Evolutionary conservation across 2,113 vertebrate genomes (phyloP), one percentile per base, ranked within the genome.

Genomic region (Lepisosteus oculatus): DNA sequence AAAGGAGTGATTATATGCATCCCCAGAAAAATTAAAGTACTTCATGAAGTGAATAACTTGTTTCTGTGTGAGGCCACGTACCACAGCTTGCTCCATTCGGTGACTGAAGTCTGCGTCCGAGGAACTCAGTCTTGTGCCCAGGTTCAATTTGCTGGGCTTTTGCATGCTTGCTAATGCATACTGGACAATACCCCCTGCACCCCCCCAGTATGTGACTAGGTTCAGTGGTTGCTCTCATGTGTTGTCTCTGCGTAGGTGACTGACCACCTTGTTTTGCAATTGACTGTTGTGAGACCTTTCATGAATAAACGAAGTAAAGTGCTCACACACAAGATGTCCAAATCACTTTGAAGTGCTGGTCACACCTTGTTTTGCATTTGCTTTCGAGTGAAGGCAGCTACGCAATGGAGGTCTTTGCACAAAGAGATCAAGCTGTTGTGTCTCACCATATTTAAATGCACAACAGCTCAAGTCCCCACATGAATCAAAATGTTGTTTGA

Each of bases 301-400:
- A 62, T 71, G 56, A 72, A 43, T 67, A 55, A 68, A 65, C 67
- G 66, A 11, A 43, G 44, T 61, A 61, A 9, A 6, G 43, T 77
- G 71, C 75, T 81, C 74, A 74, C 55, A 41, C 67, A 51, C 29
- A 74, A 75, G 55, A 55, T 44, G 70, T 72, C 9, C 43, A 65
- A 75, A 12, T 69, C 15, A 7, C 74, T 66, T 75, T 71, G 67
- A 79, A 45, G 71, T 17, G 3, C 45, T 17, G 7, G 14, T 74
- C 77, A 77, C 73, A 79, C 70, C 74, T 80, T 61, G n/a, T 65
- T 76, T 69, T 79, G 54, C 65, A 64, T 77, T 67, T 63, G 59
- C 74, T 41, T 63, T 65, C 75, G 62, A 73, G 68, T 65, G 61
- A 62, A 67, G 68, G 17, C 68, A 72, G 74, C 42, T 29, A 68